A percentile compares a stretch with the other conserved stretches of the same genome.
phyloP scores from a whole-genome alignment of 2,113 vertebrate species.

The Tragelaphus scriptus region DNA sequence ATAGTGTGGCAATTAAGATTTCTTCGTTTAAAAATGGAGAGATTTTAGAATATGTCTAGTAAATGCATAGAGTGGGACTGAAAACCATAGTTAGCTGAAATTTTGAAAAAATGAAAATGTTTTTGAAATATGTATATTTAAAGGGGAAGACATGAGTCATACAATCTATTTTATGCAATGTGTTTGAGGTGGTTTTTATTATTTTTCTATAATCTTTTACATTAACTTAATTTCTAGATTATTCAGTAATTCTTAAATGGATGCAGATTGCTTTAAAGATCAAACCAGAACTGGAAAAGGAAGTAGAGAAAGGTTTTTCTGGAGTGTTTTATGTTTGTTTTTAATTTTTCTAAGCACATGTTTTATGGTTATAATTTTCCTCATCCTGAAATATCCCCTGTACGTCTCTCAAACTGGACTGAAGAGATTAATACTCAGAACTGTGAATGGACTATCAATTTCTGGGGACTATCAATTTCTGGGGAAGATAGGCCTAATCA shows the following conservation, averaged over 20 bases:
- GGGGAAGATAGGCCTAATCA: background rate
- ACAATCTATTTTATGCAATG: background rate
- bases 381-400: background rate
- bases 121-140: background rate
- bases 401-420: background rate
- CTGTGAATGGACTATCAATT: background rate
- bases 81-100: background rate
- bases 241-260: background rate
- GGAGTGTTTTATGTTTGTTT: background rate
- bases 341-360: background rate
- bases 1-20: background rate
- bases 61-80: background rate
- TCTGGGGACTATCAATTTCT: background rate
- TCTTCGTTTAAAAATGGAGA: background rate
- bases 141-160: background rate
- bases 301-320: background rate
- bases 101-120: constrained; percentile 1
- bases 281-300: background rate
- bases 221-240: constrained; percentile 9
- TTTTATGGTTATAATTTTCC: constrained; percentile 4
- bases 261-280: constrained; percentile 15
- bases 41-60: background rate
- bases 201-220: background rate
- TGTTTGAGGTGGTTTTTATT: background rate
- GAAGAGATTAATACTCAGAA: constrained; percentile 14